Conservation (phyloP, 2,113 vertebrate genomes). For the Trochalopteron elliotii region DNA sequence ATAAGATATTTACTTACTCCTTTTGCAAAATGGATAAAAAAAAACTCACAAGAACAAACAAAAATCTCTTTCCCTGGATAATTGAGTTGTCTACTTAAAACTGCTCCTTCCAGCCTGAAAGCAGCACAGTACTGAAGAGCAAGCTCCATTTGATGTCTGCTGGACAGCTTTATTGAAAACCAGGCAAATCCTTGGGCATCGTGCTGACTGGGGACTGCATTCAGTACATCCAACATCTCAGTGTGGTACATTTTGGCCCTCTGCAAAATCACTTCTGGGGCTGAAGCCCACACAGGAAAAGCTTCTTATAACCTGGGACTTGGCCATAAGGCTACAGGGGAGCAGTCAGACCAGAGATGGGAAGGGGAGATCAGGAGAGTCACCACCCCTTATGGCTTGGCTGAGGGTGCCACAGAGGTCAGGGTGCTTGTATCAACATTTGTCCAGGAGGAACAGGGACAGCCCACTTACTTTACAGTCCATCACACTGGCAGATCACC, state of each 20-base stretch:
- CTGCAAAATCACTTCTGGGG: not conserved
- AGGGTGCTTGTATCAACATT: not conserved
- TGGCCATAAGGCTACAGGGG: rapidly evolving
- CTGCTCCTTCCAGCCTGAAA: not conserved
- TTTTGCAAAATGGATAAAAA: not conserved
- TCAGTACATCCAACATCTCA: not conserved
- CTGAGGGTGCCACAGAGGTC: not conserved
- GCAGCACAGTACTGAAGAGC: not conserved
- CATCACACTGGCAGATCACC: not conserved
- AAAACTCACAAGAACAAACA: not conserved
- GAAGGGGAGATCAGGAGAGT: not conserved
- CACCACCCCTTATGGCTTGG: not conserved
- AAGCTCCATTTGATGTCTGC: not conserved
- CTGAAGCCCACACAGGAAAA: not conserved
- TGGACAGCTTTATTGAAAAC: not conserved
- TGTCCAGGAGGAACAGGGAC: not conserved
- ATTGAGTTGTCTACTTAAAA: not conserved
- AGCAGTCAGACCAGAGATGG: rapidly evolving
- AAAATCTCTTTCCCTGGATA: not conserved
- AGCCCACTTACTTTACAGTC: not conserved
- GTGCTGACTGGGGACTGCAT: not conserved
- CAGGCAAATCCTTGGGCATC: not conserved
- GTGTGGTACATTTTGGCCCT: not conserved
- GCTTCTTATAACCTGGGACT: not conserved
- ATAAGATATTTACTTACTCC: not conserved